These are phyloP conservation scores for Helostoma temminkii DNA, from an alignment of 2,797 vertebrate species.

Conservation along the genomic window DNA sequence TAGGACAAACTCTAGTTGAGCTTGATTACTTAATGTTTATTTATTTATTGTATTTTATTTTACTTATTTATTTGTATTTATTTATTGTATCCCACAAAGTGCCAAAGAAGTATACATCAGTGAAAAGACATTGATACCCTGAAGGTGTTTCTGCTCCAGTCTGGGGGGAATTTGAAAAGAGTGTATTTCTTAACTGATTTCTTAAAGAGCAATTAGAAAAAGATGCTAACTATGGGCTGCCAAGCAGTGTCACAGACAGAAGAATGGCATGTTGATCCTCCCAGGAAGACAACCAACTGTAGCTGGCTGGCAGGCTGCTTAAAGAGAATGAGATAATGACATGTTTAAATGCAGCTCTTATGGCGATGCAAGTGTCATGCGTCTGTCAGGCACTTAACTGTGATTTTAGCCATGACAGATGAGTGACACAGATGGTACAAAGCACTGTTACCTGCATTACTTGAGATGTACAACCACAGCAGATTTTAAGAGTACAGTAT, in stretches of 20 bases:
- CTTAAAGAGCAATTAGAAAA: constrained; percentile 19
- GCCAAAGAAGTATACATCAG: too few relatives aligned
- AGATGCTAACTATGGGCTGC: constrained; percentile 25
- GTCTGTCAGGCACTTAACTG: background rate
- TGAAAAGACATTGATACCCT: background rate
- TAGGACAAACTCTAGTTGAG: background rate
- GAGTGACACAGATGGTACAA: background rate
- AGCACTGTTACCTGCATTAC: background rate
- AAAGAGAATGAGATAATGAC: too few relatives aligned
- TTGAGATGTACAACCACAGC: background rate
- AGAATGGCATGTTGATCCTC: constrained; percentile 16
- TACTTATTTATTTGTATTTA: too few relatives aligned
- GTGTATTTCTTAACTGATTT: background rate
- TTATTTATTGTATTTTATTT: too few relatives aligned
- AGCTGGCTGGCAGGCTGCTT: too few relatives aligned
- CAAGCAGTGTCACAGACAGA: constrained; percentile 12
- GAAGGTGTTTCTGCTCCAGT: constrained; percentile 15
- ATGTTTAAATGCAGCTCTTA: background rate
- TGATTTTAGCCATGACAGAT: constrained; percentile 12
- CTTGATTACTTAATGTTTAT: background rate
- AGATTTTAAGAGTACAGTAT: background rate
- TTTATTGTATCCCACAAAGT: background rate
- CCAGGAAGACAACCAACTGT: constrained; percentile 4
- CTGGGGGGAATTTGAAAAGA: background rate
- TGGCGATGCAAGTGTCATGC: background rate